Evolutionary conservation across 1,140 invertebrate genomes (phyloP), one percentile per base, ranked within the genome.

Genomic region (Drosophila orosa): DNA sequence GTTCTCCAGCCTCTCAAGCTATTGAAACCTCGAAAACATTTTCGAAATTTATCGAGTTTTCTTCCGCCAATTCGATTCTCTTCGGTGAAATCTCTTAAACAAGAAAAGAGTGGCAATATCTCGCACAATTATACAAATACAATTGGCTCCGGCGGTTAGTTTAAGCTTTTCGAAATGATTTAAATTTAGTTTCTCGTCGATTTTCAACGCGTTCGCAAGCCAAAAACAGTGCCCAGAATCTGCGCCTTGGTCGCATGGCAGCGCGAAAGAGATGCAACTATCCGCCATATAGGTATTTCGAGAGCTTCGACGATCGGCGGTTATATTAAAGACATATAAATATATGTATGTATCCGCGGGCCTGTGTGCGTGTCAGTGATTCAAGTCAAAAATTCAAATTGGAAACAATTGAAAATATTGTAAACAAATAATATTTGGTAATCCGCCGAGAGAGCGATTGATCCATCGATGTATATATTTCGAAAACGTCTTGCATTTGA

Each of bases 151-250:
- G 47, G 58, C 33, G 77, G 84, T 59, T 90, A 73, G 61, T 68
- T 90, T 61, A 76, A 90, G 81, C 78, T 80, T 90, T 69, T 63
- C 37, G 27, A 81, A 85, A 81, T 71, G 47, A 73, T 83, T 84
- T 87, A 76, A 87, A 81, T 75, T 91, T 90, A 91, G 90, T 91
- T 90, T 75, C 80, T 74, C 85, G 77, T 80, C 82, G 85, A 84
- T 83, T 81, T 83, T 78, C 78, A 83, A 86, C 74, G 68, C 79
- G 90, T 84, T 78, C 86, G 68, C 90, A 90, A 73, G 79, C 48
- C 50, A 58, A 74, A 61, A 68, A 65, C 60, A 65, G 57, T 56
- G 56, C 54, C 62, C 58, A 58, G 62, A 56, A 58, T 52, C 54
- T 47, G 68, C 65, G 47, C 69, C 63, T 50, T 67, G 25, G 76